Evolutionary conservation across 2,113 vertebrate genomes (phyloP), one percentile per base, ranked within the genome.

Genomic region (Merops nubicus): DNA sequence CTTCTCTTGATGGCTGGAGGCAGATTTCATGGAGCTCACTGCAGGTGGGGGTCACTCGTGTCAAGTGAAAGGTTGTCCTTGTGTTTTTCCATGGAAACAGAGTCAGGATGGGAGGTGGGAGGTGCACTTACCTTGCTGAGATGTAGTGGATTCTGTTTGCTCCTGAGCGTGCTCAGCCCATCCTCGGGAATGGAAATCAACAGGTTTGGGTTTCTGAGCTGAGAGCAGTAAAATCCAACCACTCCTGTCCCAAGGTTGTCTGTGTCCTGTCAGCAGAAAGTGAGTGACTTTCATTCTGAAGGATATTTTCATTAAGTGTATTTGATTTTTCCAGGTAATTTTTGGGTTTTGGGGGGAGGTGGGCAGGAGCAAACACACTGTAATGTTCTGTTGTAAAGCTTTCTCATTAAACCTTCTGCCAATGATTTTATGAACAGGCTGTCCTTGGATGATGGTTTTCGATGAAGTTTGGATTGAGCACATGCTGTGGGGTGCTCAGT

Each of bases 111-210:
- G 19, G 9, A 29, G 8, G 16, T 50, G 21, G 13, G 11, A 19
- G 53, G 17, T 34, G 14, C 48, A 45, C 28, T 33, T 12, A 29
- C 9, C 1, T 11, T 23, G 34, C 69, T 17, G 50, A 28, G 60
- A 5, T 7, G 18, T 2, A 6, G 17, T 26, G 18, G 36, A 2
- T 26, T 31, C 34, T 22, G 23, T 14, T 62, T 1, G 1, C 34
- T 38, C 17, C 34, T 63, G 40, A 28, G 8, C 6, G 6, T 9
- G 20, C 18, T 12, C 50, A 53, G 36, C 15, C 29, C 3, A 1
- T 59, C 62, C 62, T 40, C 6, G 1, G 40, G 40, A 65, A 12
- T 0, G 0, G 47, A 14, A 15, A 12, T 28, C 40, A 23, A 5
- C 20, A 50, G 28, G 9, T 21, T 38, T 12, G 53, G 40, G 2